phyloP scores from a whole-genome alignment of 1,140 invertebrate genomes.

The Neodiprion pinetum region DNA sequence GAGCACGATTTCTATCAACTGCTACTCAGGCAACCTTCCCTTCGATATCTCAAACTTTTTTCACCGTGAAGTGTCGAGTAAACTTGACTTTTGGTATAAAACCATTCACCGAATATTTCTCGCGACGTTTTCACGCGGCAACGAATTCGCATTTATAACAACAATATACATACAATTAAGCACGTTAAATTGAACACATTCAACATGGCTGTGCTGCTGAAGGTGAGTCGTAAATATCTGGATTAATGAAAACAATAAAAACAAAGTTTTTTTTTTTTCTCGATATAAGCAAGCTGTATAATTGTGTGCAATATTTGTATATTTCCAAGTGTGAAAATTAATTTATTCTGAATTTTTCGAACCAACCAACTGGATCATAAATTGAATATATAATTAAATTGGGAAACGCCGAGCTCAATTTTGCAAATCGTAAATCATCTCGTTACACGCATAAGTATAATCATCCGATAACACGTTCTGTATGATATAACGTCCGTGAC shows the following conservation, averaged over 20 bases:
- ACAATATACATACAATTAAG: neutral
- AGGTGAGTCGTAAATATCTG: slow-evolving; percentile 42
- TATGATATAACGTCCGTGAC: no score
- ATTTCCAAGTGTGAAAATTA: neutral
- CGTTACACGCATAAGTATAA: no score
- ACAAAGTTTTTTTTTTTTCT: neutral
- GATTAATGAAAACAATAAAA: slow-evolving; percentile 29
- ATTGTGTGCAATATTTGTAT: neutral
- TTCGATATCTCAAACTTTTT: no score
- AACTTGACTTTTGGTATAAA: no score
- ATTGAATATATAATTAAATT: neutral
- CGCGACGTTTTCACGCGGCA: no score
- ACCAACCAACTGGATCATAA: neutral
- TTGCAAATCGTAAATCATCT: no score
- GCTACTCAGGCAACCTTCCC: no score
- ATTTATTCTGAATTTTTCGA: neutral
- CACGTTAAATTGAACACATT: slow-evolving; percentile 19
- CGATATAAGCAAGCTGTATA: no score
- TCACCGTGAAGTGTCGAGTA: no score
- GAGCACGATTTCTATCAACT: neutral
- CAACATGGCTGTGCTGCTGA: slow-evolving; percentile 41
- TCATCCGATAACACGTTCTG: no score
- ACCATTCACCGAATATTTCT: no score
- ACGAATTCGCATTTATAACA: neutral
- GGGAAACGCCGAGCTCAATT: neutral